Evolutionary conservation across 2,888 invertebrate genomes (phyloP).

Genomic region (Cheilosia vernalis): DNA sequence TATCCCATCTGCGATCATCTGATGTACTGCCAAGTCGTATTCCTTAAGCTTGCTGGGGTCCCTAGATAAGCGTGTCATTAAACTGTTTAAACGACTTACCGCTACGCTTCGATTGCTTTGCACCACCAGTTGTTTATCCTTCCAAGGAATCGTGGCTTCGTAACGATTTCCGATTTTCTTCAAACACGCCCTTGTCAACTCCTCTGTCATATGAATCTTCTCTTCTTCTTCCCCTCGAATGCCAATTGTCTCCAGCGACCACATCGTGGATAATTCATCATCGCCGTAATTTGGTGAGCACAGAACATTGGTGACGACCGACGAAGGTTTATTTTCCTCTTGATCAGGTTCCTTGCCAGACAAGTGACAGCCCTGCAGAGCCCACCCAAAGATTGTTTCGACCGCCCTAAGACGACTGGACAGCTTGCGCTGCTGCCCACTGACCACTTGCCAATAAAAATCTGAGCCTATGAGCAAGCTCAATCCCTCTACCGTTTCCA

Average conservation of each 20-base stretch:
- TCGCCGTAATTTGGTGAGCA: neutral
- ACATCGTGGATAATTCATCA: conserved; percentile 1
- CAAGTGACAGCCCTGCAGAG: conserved; percentile 8
- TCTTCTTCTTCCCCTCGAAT: conserved; percentile 14
- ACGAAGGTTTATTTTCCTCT: neutral
- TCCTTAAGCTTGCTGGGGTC: conserved; percentile 12
- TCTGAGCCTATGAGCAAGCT: conserved; percentile 22
- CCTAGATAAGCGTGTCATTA: conserved; percentile 15
- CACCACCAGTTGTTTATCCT: neutral
- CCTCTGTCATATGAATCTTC: neutral
- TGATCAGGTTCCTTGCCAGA: neutral
- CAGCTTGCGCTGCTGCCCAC: conserved; percentile 8
- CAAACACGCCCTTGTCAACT: neutral
- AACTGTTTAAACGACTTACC: conserved; percentile 1
- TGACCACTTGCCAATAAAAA: conserved; percentile 11
- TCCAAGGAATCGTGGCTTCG: conserved; percentile 21
- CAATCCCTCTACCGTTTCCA: conserved; percentile 1
- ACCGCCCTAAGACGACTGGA: conserved; percentile 1
- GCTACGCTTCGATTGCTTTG: conserved; percentile 7
- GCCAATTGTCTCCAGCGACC: conserved; percentile 15
- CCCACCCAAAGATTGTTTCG: conserved; percentile 25
- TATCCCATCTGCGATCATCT: conserved; percentile 12
- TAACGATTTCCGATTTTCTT: neutral
- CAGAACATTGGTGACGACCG: neutral
- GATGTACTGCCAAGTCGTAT: conserved; percentile 14